These are phyloP conservation scores for Gracilinanus agilis DNA, from an alignment of 2,113 vertebrate species.

Conservation along the genomic window DNA sequence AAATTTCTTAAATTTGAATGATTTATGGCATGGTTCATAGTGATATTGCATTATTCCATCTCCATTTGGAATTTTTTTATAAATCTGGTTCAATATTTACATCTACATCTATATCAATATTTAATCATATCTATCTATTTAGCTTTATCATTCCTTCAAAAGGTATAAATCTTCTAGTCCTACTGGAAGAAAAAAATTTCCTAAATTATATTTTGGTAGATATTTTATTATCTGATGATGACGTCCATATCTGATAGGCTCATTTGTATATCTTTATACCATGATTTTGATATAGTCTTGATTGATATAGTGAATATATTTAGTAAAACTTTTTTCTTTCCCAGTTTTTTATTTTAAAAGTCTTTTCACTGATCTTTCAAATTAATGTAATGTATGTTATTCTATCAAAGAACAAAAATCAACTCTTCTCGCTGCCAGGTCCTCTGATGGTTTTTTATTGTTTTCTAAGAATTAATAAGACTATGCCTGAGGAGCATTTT, in stretches of 20 bases:
- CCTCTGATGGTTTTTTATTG: background rate
- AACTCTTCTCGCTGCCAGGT: background rate
- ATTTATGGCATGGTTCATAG: background rate
- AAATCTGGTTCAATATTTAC: background rate
- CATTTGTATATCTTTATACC: background rate
- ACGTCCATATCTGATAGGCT: background rate
- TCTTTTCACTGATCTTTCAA: background rate
- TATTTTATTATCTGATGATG: background rate
- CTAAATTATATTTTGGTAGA: background rate
- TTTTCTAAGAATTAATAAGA: background rate
- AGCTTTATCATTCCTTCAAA: background rate
- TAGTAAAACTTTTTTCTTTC: background rate
- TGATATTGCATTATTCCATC: background rate
- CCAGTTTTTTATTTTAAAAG: background rate
- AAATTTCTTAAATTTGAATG: background rate
- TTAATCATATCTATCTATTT: too few relatives aligned
- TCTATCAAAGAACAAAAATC: background rate
- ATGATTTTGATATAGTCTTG: background rate
- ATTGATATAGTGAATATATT: background rate
- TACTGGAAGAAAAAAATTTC: background rate
- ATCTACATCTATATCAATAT: too few relatives aligned
- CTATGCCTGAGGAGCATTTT: background rate
- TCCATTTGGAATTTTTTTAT: background rate
- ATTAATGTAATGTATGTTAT: background rate
- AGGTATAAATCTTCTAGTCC: background rate